Conservation (phyloP, 2,797 vertebrate genomes). For the Urophycis tenuis region DNA sequence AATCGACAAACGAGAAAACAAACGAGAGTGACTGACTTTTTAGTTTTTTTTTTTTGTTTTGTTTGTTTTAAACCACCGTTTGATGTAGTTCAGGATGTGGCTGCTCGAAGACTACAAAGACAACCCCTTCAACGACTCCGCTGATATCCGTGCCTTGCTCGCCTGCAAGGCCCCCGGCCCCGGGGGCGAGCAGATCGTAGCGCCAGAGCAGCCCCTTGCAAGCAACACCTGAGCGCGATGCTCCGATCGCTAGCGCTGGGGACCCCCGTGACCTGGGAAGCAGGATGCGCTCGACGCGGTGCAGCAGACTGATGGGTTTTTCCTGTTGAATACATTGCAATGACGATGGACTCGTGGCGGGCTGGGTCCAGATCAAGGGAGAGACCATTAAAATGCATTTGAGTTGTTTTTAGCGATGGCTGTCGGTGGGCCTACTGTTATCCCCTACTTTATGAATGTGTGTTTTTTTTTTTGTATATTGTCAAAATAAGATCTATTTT, state of each 20-base stretch:
- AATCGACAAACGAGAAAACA: too few species aligned
- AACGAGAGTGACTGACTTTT: too few species aligned
- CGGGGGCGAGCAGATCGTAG: conserved; percentile 20
- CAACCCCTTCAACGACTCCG: conserved; percentile 80
- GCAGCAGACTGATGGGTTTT: background rate
- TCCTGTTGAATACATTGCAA: background rate
- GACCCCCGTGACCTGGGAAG: background rate
- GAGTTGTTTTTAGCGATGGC: background rate
- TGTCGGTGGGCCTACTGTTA: background rate
- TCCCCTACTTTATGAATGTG: background rate
- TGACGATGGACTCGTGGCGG: background rate
- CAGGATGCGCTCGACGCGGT: background rate
- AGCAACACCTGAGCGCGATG: conserved; percentile 33
- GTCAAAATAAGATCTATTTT: background rate
- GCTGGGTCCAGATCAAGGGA: background rate
- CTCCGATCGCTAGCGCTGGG: background rate
- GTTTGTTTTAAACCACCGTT: too few species aligned
- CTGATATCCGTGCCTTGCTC: conserved; percentile 78
- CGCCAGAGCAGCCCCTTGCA: conserved; percentile 7
- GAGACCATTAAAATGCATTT: background rate
- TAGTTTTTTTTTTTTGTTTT: too few species aligned
- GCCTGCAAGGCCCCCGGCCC: conserved; percentile 53
- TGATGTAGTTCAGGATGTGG: conserved; percentile 82
- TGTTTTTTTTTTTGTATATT: background rate
- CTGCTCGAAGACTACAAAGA: conserved; percentile 81